These are phyloP conservation scores for Syrrhaptes paradoxus DNA, from an alignment of 2,113 vertebrate genomes.

Conservation along the genomic window DNA sequence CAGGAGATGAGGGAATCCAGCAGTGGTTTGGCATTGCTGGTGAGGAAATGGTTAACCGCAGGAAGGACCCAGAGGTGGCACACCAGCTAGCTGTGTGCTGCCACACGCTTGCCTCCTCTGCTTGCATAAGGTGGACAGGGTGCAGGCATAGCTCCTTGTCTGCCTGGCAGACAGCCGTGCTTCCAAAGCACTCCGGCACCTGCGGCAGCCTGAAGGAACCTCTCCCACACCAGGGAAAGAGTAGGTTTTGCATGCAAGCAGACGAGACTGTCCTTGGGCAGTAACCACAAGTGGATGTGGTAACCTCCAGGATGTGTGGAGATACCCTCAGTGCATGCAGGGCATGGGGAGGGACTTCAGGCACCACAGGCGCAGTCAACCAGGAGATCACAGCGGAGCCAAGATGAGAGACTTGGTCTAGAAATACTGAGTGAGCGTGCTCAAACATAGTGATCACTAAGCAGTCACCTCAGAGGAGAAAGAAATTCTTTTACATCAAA, in stretches of 20 bases:
- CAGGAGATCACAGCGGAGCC: not conserved
- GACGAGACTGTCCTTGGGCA: not conserved
- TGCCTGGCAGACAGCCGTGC: not conserved
- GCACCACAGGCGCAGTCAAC: not conserved
- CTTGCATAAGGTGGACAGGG: accelerated
- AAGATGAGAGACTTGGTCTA: not conserved
- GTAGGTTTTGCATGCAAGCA: not conserved
- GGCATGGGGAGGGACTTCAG: not conserved
- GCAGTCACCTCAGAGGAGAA: not conserved
- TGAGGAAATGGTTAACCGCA: not conserved
- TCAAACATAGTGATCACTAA: not conserved
- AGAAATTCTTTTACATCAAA: not conserved
- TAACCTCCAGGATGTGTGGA: not conserved
- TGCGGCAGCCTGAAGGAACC: not conserved
- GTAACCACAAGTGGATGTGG: not conserved
- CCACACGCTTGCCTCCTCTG: not conserved
- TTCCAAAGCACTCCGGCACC: not conserved
- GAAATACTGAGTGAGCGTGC: not conserved
- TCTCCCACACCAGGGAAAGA: not conserved
- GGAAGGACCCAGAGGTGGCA: not conserved
- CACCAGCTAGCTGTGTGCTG: not conserved
- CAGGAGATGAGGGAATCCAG: not conserved
- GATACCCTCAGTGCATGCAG: not conserved
- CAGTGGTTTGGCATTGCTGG: accelerated
- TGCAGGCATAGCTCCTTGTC: not conserved